Conservation (phyloP, 2,888 invertebrate genomes). For the Fragum fragum region DNA sequence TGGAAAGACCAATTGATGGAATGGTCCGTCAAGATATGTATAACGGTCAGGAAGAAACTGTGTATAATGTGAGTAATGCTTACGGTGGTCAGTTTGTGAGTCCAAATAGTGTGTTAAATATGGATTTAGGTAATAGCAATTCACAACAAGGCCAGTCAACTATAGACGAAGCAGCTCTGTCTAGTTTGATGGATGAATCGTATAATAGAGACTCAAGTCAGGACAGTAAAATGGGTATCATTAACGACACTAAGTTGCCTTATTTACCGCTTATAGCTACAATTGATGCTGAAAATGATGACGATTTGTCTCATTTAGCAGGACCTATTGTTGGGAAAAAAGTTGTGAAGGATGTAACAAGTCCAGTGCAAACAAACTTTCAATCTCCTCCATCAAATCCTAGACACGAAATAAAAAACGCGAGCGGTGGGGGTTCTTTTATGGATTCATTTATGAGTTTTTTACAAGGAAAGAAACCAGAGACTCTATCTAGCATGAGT, state of each 20-base stretch:
- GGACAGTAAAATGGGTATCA: conserved; percentile 47
- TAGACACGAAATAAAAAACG: conserved; percentile 60
- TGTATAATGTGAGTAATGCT: conserved; percentile 42
- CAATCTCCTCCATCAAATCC: conserved; percentile 47
- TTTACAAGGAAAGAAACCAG: conserved; percentile 84
- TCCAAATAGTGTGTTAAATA: conserved; percentile 62
- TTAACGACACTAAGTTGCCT: conserved; percentile 69
- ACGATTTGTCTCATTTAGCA: conserved; percentile 81
- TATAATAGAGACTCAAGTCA: conserved; percentile 30
- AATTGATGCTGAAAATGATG: conserved; percentile 77
- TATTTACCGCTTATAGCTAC: conserved; percentile 62
- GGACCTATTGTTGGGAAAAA: conserved; percentile 63
- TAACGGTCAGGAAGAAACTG: conserved; percentile 46
- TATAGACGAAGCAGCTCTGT: conserved; percentile 78
- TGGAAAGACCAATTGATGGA: conserved; percentile 38
- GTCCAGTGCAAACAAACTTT: background rate
- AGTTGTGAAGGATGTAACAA: conserved; percentile 22
- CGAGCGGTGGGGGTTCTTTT: conserved; percentile 72
- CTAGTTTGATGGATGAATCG: conserved; percentile 73
- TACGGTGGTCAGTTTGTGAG: conserved; percentile 66
- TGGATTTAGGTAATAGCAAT: conserved; percentile 46
- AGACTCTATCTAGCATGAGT: conserved; percentile 84
- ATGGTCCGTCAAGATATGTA: conserved; percentile 48
- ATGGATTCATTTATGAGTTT: conserved; percentile 84
- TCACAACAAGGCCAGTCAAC: conserved; percentile 65